phyloP scores from a whole-genome alignment of 2,888 invertebrate genomes.

The Sicus ferrugineus region DNA sequence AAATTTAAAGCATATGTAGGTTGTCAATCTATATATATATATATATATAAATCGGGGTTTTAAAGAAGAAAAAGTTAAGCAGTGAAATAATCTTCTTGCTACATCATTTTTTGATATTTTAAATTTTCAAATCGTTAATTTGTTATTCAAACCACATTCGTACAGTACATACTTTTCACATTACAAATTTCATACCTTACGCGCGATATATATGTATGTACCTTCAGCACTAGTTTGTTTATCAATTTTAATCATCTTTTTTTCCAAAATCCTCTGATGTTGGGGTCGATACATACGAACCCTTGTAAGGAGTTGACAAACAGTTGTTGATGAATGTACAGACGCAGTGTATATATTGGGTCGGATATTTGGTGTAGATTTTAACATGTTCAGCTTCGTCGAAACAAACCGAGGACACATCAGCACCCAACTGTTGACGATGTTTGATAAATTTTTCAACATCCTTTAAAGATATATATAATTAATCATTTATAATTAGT shows the following conservation, averaged over 20 bases:
- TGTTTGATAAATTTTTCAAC: constrained; percentile 73
- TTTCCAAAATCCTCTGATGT: constrained; percentile 35
- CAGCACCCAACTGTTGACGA: constrained; percentile 69
- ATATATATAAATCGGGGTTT: not conserved
- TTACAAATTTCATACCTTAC: not conserved
- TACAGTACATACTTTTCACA: constrained; percentile 3
- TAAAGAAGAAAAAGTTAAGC: too few relatives aligned
- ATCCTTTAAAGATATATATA: too few relatives aligned
- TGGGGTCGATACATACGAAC: constrained; percentile 34
- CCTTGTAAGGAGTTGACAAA: constrained; percentile 55
- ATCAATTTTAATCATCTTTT: constrained; percentile 39
- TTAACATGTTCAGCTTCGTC: constrained; percentile 79
- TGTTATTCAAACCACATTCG: too few relatives aligned
- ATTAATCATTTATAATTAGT: too few relatives aligned
- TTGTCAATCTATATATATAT: too few relatives aligned
- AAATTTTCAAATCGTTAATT: not conserved
- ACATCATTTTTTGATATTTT: not conserved
- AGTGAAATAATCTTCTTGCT: too few relatives aligned
- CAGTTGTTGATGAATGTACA: constrained; percentile 71
- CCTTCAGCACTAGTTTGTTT: not conserved
- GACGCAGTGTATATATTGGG: constrained; percentile 70
- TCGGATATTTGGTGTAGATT: constrained; percentile 72
- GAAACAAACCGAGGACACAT: constrained; percentile 71
- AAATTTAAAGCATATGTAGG: too few relatives aligned
- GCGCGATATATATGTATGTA: not conserved